Evolutionary conservation across 2,797 vertebrate species (phyloP).

Genomic region (Alfaro cultratus): DNA sequence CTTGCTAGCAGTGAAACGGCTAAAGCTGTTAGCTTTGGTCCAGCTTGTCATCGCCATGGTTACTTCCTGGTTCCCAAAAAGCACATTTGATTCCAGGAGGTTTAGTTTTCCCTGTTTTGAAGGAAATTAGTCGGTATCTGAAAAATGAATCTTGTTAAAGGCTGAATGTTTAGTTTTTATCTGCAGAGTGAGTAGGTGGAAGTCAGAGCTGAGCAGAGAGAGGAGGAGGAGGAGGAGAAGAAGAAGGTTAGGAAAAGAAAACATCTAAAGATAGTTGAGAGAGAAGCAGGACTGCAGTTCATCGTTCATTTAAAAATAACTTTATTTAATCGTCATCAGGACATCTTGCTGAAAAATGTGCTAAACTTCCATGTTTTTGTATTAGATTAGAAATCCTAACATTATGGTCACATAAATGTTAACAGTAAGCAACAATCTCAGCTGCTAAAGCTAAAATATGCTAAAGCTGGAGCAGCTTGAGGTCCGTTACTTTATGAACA

Average conservation of each 20-base stretch:
- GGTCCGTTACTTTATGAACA: no score
- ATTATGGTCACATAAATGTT: not conserved
- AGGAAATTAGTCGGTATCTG: not conserved
- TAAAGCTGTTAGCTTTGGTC: no score
- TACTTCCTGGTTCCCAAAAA: no score
- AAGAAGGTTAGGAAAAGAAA: slow-evolving; percentile 25
- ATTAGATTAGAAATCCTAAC: not conserved
- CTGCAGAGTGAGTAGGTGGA: slow-evolving; percentile 44
- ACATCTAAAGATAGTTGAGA: slow-evolving; percentile 31
- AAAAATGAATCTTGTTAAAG: slow-evolving; percentile 19
- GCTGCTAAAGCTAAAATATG: not conserved
- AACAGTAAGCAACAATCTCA: not conserved
- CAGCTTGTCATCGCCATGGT: no score
- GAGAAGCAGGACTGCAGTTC: no score
- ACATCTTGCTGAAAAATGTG: not conserved
- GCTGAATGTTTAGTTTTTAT: not conserved
- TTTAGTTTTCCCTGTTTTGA: not conserved
- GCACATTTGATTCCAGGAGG: no score
- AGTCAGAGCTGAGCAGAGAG: slow-evolving; percentile 28
- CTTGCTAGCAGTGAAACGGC: no score
- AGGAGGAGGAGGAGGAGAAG: slow-evolving; percentile 25
- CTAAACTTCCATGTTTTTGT: not conserved
- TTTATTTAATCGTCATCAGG: not conserved
- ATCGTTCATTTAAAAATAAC: not conserved
- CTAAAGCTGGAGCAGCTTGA: not conserved